Conservation (phyloP, 53 echinoderm and acorn worm species). For the Paracentrotus lividus region DNA sequence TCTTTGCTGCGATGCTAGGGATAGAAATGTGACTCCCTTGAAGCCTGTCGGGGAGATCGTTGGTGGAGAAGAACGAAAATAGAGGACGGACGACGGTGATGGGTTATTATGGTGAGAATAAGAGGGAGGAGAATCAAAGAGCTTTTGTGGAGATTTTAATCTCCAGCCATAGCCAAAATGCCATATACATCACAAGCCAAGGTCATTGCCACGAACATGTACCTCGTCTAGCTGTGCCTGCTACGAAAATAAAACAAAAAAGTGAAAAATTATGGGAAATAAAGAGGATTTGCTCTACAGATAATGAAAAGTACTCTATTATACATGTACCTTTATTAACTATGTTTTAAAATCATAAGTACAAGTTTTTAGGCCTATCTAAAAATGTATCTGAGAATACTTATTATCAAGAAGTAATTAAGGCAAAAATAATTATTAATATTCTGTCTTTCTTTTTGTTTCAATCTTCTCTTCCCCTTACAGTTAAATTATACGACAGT, state of each 20-base stretch:
- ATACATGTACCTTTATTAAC: background rate
- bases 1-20: slow-evolving; percentile 59
- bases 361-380: background rate
- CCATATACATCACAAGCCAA: slow-evolving; percentile 26
- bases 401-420: background rate
- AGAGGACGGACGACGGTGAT: slow-evolving; percentile 30
- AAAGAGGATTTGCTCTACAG: background rate
- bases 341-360: too few relatives aligned
- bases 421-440: background rate
- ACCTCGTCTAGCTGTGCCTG: background rate
- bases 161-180: slow-evolving; percentile 23
- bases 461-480: background rate
- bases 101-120: slow-evolving; percentile 41
- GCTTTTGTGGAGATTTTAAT: slow-evolving; percentile 44
- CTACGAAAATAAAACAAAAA: background rate
- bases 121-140: slow-evolving; percentile 30
- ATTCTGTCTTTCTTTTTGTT: background rate
- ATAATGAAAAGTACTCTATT: too few relatives aligned
- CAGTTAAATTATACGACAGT: slow-evolving; percentile 69
- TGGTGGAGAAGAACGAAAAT: slow-evolving; percentile 49
- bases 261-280: background rate
- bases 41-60: slow-evolving; percentile 56
- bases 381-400: background rate
- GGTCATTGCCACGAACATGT: slow-evolving; percentile 48
- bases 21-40: slow-evolving; percentile 55